Percentiles rank a stretch among this genome's conserved stretches.
phyloP scores from a whole-genome alignment of 2,888 invertebrate species.

The Sinhomidia bicolor region DNA sequence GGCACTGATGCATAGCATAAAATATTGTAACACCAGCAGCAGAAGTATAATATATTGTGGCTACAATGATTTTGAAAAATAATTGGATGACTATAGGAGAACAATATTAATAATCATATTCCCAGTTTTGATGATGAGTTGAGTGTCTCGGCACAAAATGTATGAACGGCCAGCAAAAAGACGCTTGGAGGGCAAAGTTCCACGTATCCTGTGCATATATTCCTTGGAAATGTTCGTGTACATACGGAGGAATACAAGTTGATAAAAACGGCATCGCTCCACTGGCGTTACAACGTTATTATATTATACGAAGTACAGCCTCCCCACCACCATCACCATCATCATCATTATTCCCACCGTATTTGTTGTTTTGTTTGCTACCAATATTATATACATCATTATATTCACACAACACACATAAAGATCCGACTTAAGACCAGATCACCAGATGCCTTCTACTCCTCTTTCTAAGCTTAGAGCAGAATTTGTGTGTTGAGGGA shows the following conservation, averaged over 20 bases:
- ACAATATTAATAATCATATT: constrained; percentile 8
- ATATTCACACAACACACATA: neutral
- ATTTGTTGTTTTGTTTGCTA: constrained; percentile 26
- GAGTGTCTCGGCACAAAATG: neutral
- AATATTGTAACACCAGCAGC: neutral
- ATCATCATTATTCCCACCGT: neutral
- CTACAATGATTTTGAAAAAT: neutral
- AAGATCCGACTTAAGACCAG: constrained; percentile 14
- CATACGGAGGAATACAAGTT: neutral
- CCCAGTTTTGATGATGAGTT: neutral
- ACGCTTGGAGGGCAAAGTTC: constrained; percentile 75
- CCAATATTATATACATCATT: neutral
- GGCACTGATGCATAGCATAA: constrained; percentile 10
- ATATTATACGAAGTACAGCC: neutral
- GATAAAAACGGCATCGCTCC: constrained; percentile 47
- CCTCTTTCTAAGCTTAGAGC: neutral
- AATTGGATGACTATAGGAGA: neutral
- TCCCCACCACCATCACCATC: constrained; percentile 11
- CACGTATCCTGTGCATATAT: constrained; percentile 48
- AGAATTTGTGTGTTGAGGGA: constrained; percentile 55
- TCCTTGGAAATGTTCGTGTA: neutral
- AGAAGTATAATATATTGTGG: neutral
- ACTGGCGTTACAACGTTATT: constrained; percentile 26
- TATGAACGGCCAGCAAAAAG: constrained; percentile 58
- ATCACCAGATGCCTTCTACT: constrained; percentile 49